A percentile compares a stretch with the other conserved stretches of the same genome.
Evolutionary conservation across 2,113 vertebrate species (phyloP).

Genomic region (Corythaixoides concolor): DNA sequence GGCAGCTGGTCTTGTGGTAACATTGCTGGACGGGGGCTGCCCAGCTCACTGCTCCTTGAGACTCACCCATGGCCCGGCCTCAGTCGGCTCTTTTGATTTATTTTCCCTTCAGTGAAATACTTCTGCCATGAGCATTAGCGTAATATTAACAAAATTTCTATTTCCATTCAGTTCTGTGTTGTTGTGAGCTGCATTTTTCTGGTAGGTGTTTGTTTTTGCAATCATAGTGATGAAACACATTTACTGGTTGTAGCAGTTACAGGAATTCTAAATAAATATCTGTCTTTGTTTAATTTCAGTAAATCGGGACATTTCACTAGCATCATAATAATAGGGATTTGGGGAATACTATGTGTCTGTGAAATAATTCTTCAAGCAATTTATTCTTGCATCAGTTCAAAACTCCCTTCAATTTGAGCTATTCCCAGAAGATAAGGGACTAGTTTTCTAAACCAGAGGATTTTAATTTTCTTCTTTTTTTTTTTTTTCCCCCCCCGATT

Average conservation of each 20-base stretch:
- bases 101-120: background rate
- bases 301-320: conserved; percentile 50
- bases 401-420: background rate
- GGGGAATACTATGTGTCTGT: conserved; percentile 7
- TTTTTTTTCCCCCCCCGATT: background rate
- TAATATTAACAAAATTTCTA: background rate
- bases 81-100: background rate
- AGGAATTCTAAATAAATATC: conserved; percentile 63
- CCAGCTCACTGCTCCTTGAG: background rate
- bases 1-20: background rate
- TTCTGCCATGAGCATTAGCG: background rate
- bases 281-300: conserved; percentile 63
- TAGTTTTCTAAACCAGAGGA: background rate
- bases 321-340: conserved; percentile 45
- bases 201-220: conserved; percentile 66
- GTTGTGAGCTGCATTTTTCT: conserved; percentile 26
- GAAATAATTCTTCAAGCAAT: conserved; percentile 50
- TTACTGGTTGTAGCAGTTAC: conserved; percentile 61
- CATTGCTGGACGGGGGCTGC: background rate
- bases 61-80: background rate
- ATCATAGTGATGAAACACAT: conserved; percentile 51
- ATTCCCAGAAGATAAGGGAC: conserved; percentile 45
- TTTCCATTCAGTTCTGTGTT: conserved; percentile 44
- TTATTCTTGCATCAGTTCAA: conserved; percentile 26
- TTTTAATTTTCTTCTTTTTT: background rate